Conservation (phyloP, 1,140 invertebrate genomes). For the Armadillidium nasatum region DNA sequence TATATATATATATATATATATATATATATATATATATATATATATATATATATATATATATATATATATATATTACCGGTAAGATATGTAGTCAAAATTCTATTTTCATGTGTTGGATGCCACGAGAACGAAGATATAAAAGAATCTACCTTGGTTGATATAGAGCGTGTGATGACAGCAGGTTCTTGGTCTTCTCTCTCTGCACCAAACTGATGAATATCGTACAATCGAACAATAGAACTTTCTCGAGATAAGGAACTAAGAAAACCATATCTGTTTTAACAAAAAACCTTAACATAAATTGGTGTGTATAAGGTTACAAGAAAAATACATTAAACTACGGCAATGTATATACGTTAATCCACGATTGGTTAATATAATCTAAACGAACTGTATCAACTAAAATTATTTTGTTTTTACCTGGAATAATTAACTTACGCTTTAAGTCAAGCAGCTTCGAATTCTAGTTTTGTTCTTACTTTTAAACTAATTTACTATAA, state of each 20-base stretch:
- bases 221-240: slow-evolving; percentile 64
- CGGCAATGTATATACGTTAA: no score
- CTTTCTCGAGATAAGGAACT: slow-evolving; percentile 69
- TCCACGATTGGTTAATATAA: no score
- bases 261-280: slow-evolving; percentile 63
- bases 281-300: no score
- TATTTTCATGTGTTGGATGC: slow-evolving; percentile 72
- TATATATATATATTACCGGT: slow-evolving; percentile 51
- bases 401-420: no score
- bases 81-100: slow-evolving; percentile 64
- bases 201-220: slow-evolving; percentile 68
- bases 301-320: no score
- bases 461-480: no score
- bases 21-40: slow-evolving; percentile 31
- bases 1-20: background rate
- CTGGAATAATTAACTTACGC: no score
- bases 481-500: no score
- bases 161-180: slow-evolving; percentile 65
- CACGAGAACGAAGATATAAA: slow-evolving; percentile 69
- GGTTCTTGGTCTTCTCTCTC: slow-evolving; percentile 68
- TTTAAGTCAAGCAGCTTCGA: no score
- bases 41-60: slow-evolving; percentile 32
- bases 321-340: no score
- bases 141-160: slow-evolving; percentile 46
- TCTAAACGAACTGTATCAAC: no score